Conservation (phyloP, 2,797 vertebrate species). For the Crax fasciolata region DNA sequence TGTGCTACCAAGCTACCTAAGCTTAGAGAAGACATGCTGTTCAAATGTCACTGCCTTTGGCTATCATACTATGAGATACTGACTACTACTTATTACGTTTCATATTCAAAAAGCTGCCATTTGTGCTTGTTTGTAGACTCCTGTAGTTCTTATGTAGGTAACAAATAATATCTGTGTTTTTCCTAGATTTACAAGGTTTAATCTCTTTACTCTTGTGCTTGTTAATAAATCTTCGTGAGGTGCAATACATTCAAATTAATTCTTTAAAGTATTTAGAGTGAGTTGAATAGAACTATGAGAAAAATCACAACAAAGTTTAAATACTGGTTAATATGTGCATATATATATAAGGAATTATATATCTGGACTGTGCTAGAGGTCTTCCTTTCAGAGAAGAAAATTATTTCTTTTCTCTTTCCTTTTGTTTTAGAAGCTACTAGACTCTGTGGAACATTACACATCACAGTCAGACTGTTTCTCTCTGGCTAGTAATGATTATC, state of each 20-base stretch:
- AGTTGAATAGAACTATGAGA: neutral
- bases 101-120: conserved; percentile 44
- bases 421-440: conserved; percentile 20
- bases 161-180: neutral
- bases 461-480: conserved; percentile 44
- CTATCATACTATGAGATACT: conserved; percentile 85
- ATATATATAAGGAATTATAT: neutral
- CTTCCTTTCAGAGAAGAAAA: neutral
- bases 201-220: neutral
- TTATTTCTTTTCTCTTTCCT: neutral
- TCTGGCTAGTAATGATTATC: conserved; percentile 15
- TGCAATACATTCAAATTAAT: neutral
- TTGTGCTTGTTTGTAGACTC: neutral
- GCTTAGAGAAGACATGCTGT: conserved; percentile 89
- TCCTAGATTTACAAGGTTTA: neutral
- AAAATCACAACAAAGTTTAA: neutral
- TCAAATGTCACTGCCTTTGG: conserved; percentile 89
- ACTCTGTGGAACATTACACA: conserved; percentile 5
- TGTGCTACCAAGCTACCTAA: conserved; percentile 87
- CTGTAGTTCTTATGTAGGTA: neutral
- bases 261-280: neutral
- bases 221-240: neutral
- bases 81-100: conserved; percentile 74
- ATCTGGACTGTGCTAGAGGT: neutral
- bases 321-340: fast-evolving